These are phyloP conservation scores for Colinus virginianus DNA, from an alignment of 2,113 vertebrate genomes.

Conservation along the genomic window DNA sequence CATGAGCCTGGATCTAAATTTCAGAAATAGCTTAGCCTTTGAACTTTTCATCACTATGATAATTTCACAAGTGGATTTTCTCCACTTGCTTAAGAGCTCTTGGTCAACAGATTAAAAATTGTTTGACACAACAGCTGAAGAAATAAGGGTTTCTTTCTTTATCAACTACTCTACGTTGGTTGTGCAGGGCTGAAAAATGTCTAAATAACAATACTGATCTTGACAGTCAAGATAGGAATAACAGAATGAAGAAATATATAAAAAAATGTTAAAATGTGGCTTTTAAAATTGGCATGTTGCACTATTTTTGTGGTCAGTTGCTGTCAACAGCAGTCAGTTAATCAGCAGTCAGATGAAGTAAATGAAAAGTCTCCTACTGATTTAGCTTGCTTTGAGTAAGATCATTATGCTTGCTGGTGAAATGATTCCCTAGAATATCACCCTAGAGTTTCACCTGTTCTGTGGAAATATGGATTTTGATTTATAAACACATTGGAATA, in stretches of 20 bases:
- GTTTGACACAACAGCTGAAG: background rate
- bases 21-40: background rate
- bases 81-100: background rate
- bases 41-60: background rate
- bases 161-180: background rate
- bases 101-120: background rate
- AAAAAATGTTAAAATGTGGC: background rate
- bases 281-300: background rate
- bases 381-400: background rate
- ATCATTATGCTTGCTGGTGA: background rate
- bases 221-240: background rate
- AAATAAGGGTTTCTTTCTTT: background rate
- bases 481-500: background rate
- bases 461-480: background rate
- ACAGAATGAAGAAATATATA: background rate
- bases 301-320: background rate
- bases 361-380: background rate
- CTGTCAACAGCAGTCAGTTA: background rate
- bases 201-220: background rate
- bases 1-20: background rate
- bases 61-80: background rate
- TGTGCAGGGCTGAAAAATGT: background rate
- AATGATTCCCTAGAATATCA: background rate
- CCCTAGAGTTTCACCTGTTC: background rate
- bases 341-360: background rate